Conservation (phyloP, 2,888 invertebrate species). For the Sepioteuthis lessoniana region DNA sequence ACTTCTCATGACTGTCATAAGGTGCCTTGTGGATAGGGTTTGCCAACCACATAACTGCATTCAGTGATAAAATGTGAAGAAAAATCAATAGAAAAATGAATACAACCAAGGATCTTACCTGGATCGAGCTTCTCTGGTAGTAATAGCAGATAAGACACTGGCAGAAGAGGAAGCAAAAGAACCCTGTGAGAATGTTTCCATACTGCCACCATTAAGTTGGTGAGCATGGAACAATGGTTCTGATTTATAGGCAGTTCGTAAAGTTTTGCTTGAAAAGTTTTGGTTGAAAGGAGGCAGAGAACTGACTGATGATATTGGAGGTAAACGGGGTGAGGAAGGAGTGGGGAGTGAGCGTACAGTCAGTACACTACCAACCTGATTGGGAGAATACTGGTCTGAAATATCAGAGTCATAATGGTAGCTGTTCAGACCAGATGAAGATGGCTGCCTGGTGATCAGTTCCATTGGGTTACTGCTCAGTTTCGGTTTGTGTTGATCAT, state of each 20-base stretch:
- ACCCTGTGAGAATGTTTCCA: conserved; percentile 49
- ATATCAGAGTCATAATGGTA: not conserved
- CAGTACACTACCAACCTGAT: not conserved
- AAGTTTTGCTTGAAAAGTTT: conserved; percentile 60
- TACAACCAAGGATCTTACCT: too few relatives aligned
- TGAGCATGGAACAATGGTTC: conserved; percentile 58
- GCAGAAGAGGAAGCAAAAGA: conserved; percentile 52
- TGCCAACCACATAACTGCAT: not conserved
- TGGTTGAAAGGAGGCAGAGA: conserved; percentile 60
- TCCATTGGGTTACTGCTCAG: not conserved
- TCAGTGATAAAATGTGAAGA: not conserved
- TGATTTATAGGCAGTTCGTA: conserved; percentile 63
- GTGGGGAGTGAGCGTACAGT: not conserved
- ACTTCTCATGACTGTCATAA: too few relatives aligned
- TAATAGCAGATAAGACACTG: conserved; percentile 61
- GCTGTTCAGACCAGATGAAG: not conserved
- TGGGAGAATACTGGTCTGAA: not conserved
- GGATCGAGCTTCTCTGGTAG: conserved; percentile 66
- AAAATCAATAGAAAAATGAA: not conserved
- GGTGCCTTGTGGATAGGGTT: too few relatives aligned
- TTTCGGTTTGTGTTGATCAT: too few relatives aligned
- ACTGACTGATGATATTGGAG: conserved; percentile 55
- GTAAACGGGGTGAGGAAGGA: not conserved
- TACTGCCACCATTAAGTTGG: conserved; percentile 15
- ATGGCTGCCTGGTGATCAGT: not conserved